Conservation (phyloP, 2,888 invertebrate species). For the Apamea sordens region DNA sequence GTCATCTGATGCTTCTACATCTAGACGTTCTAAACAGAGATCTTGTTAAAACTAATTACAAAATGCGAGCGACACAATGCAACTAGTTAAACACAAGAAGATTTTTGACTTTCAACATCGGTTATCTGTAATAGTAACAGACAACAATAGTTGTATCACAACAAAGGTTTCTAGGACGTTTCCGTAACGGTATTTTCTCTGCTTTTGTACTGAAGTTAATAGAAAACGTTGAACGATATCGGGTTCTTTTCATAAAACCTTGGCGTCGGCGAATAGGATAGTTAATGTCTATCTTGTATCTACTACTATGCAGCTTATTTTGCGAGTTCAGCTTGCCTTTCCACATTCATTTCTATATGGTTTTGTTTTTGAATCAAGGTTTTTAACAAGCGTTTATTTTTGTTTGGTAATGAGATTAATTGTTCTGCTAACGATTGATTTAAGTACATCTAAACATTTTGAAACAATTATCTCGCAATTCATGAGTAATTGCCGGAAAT, state of each 20-base stretch:
- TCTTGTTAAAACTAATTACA: slow-evolving; percentile 49
- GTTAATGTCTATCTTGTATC: slow-evolving; percentile 69
- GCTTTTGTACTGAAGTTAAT: slow-evolving; percentile 82
- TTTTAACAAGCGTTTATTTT: not conserved
- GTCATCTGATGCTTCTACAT: slow-evolving; percentile 35
- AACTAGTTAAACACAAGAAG: slow-evolving; percentile 55
- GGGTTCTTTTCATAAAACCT: slow-evolving; percentile 74
- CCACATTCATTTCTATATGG: slow-evolving; percentile 17
- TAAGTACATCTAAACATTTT: slow-evolving; percentile 1
- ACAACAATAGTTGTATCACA: slow-evolving; percentile 83
- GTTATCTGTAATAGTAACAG: slow-evolving; percentile 78
- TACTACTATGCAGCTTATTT: slow-evolving; percentile 64
- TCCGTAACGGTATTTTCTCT: slow-evolving; percentile 83
- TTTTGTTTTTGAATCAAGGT: not conserved
- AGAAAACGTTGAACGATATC: slow-evolving; percentile 82
- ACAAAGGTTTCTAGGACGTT: slow-evolving; percentile 85
- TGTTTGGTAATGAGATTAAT: not conserved
- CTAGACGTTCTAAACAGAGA: slow-evolving; percentile 33
- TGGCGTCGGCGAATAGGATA: slow-evolving; percentile 68
- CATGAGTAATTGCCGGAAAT: slow-evolving; percentile 27
- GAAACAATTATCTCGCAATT: slow-evolving; percentile 12
- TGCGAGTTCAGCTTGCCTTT: slow-evolving; percentile 33
- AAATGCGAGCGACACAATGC: slow-evolving; percentile 25
- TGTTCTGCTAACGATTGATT: slow-evolving; percentile 19
- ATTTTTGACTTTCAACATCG: slow-evolving; percentile 73